These are phyloP conservation scores for Anticlea derivata DNA, from an alignment of 2,888 invertebrate species.

Conservation along the genomic window DNA sequence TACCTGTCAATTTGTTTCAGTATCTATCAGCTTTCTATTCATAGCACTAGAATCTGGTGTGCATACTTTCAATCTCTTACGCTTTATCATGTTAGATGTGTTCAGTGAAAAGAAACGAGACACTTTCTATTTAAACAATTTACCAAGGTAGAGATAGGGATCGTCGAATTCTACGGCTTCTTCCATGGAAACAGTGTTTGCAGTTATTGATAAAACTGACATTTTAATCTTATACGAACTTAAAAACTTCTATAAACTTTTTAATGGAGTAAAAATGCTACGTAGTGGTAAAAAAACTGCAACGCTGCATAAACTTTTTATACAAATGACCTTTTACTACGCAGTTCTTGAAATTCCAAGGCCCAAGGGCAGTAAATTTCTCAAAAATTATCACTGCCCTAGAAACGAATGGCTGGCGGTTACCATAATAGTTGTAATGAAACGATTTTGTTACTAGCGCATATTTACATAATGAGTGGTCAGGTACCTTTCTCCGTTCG, in stretches of 20 bases:
- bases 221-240: too few species aligned
- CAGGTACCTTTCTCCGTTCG: slow-evolving; percentile 59
- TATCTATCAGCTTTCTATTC: slow-evolving; percentile 2
- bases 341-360: neutral
- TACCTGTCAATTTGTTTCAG: neutral
- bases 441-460: slow-evolving; percentile 50
- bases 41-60: too few species aligned
- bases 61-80: neutral
- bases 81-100: slow-evolving; percentile 2
- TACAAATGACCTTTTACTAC: too few species aligned
- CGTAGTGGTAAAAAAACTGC: too few species aligned
- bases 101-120: slow-evolving; percentile 1
- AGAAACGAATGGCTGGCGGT: slow-evolving; percentile 33
- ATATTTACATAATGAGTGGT: slow-evolving; percentile 57
- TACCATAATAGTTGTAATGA: slow-evolving; percentile 41
- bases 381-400: slow-evolving; percentile 9
- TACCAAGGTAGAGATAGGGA: neutral
- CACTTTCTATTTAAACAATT: slow-evolving; percentile 3
- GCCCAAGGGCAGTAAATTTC: neutral
- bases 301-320: too few species aligned
- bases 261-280: too few species aligned
- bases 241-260: too few species aligned
- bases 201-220: neutral
- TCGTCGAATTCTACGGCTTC: neutral
- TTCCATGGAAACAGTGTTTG: neutral